Percentiles rank a stretch among this genome's conserved stretches.
Evolutionary conservation across 2,113 vertebrate genomes (phyloP).

Genomic region (Rhea americana): DNA sequence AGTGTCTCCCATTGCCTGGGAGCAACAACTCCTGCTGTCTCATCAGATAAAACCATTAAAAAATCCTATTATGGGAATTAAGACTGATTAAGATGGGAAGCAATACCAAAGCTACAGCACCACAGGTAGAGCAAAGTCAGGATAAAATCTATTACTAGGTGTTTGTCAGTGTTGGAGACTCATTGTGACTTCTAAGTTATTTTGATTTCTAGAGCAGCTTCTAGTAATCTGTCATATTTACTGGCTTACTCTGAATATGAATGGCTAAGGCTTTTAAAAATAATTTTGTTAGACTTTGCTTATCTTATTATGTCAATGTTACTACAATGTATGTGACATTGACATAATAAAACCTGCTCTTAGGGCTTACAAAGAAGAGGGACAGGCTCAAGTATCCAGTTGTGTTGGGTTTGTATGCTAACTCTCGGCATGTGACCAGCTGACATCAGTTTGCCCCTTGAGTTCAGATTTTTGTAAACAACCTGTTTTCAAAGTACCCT

Average conservation of each 20-base stretch:
- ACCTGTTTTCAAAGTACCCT: too few relatives aligned
- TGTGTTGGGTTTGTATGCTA: fast-evolving
- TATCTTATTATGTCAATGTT: neutral
- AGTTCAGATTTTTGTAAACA: neutral
- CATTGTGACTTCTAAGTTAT: neutral
- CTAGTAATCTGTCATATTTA: neutral
- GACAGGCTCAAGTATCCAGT: neutral
- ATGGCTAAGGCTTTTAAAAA: neutral
- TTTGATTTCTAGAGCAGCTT: neutral
- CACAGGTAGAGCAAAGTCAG: neutral
- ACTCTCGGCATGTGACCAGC: neutral
- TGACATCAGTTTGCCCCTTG: fast-evolving
- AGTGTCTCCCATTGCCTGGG: neutral
- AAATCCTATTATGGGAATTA: neutral
- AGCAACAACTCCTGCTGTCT: neutral
- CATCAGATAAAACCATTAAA: too few relatives aligned
- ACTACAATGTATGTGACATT: neutral
- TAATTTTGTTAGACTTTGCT: too few relatives aligned
- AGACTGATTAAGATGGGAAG: neutral
- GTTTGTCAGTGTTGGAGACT: neutral
- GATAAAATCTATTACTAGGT: neutral
- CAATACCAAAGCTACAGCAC: neutral
- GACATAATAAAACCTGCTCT: neutral
- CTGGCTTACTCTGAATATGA: neutral
- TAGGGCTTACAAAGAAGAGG: neutral